These are phyloP conservation scores for Maniola hyperantus DNA, from an alignment of 2,888 invertebrate genomes.

Conservation along the genomic window DNA sequence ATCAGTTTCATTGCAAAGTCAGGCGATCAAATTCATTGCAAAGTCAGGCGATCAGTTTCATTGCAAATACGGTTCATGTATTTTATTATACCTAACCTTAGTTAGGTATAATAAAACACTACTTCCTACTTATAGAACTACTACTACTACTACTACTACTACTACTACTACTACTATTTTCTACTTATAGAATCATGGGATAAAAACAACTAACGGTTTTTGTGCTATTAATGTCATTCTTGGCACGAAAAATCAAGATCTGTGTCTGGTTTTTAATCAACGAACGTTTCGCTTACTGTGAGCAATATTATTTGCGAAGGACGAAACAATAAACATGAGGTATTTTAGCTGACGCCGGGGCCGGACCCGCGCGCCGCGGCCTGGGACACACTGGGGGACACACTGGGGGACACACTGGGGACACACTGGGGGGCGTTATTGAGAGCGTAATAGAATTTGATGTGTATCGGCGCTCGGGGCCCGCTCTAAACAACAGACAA, in stretches of 20 bases:
- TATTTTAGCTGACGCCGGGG: neutral
- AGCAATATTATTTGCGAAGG: slow-evolving; percentile 1
- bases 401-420: too few relatives aligned
- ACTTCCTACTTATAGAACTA: too few relatives aligned
- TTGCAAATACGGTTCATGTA: too few relatives aligned
- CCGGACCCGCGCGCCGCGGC: neutral
- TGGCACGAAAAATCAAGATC: neutral
- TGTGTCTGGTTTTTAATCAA: neutral
- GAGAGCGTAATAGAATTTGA: slow-evolving; percentile 18
- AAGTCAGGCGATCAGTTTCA: too few relatives aligned
- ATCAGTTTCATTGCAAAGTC: too few relatives aligned
- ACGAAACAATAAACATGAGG: slow-evolving; percentile 7
- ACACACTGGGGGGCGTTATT: slow-evolving; percentile 1
- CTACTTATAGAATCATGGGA: neutral
- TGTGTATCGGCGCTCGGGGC: slow-evolving; percentile 4
- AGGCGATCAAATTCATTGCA: too few relatives aligned
- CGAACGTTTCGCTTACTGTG: neutral
- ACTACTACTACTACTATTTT: too few relatives aligned
- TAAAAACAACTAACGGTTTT: neutral
- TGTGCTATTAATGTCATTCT: neutral
- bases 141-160: too few relatives aligned
- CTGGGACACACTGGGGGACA: neutral
- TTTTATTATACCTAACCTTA: neutral
- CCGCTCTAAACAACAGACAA: slow-evolving; percentile 2
- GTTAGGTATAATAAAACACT: too few relatives aligned